phyloP scores from a whole-genome alignment of 2,888 invertebrate genomes.

The Apotomis turbidana region DNA sequence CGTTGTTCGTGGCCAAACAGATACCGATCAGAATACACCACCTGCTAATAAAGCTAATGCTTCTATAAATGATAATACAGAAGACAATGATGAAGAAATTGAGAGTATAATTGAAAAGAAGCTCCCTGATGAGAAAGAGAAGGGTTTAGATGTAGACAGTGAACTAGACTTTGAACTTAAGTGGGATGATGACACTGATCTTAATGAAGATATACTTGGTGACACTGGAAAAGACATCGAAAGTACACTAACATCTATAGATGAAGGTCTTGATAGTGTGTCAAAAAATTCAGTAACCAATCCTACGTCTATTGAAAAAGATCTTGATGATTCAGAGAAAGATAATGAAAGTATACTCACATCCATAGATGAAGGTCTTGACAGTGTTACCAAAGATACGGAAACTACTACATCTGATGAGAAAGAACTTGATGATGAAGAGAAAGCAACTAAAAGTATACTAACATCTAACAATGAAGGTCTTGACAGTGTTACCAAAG shows the following conservation, averaged over 20 bases:
- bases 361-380: neutral
- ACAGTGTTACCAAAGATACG: neutral
- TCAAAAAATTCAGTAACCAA: neutral
- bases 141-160: slow-evolving; percentile 28
- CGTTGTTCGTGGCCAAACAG: neutral
- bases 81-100: slow-evolving; percentile 1
- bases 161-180: slow-evolving; percentile 57
- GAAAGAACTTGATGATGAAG: neutral
- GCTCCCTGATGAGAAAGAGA: slow-evolving; percentile 19
- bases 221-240: neutral
- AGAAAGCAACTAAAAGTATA: too few species aligned
- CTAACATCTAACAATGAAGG: too few species aligned
- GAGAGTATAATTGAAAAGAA: slow-evolving; percentile 30
- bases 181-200: slow-evolving; percentile 61
- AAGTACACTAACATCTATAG: neutral
- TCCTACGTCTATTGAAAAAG: neutral
- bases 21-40: neutral
- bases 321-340: neutral
- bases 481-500: too few species aligned
- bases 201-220: slow-evolving; percentile 8
- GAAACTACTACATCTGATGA: neutral
- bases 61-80: neutral
- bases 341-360: neutral
- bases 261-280: neutral
- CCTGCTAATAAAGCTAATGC: neutral